Conservation (phyloP, 2,113 vertebrate species). For the Romanogobio albipinnatus region DNA sequence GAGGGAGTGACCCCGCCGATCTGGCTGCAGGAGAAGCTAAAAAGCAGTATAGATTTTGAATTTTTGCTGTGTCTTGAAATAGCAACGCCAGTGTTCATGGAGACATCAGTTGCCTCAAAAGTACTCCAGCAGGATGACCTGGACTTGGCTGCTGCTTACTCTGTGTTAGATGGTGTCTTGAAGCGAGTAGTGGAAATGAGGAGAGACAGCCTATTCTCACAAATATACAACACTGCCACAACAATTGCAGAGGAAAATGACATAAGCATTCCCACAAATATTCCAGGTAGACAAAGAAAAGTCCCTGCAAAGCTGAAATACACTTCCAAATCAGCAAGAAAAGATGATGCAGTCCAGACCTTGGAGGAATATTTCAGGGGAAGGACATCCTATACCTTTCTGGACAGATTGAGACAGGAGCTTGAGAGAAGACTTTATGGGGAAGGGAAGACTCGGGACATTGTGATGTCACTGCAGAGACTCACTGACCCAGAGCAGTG, state of each 20-base stretch:
- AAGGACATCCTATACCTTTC: no score
- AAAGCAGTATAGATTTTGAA: slow-evolving; percentile 24
- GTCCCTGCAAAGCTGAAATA: slow-evolving; percentile 28
- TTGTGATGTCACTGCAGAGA: no score
- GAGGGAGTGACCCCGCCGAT: no score
- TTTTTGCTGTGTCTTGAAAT: slow-evolving; percentile 39
- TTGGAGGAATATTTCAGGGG: slow-evolving; percentile 30
- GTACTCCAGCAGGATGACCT: no score
- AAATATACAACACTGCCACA: no score
- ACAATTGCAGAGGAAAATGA: not conserved
- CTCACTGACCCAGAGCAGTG: no score
- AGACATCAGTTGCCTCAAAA: slow-evolving; percentile 38
- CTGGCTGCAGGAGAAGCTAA: no score
- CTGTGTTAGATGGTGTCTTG: slow-evolving; percentile 22
- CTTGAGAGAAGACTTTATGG: no score
- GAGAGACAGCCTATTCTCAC: no score
- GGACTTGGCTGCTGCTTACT: slow-evolving; percentile 34
- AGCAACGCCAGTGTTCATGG: slow-evolving; percentile 35
- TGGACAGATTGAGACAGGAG: no score
- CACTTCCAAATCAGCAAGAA: slow-evolving; percentile 35
- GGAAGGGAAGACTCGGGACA: no score
- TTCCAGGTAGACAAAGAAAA: slow-evolving; percentile 33
- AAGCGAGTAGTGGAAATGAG: no score
- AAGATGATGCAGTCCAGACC: slow-evolving; percentile 28
- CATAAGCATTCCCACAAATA: slow-evolving; percentile 3